phyloP scores from a whole-genome alignment of 2,113 vertebrate genomes.

The Mugil cephalus region DNA sequence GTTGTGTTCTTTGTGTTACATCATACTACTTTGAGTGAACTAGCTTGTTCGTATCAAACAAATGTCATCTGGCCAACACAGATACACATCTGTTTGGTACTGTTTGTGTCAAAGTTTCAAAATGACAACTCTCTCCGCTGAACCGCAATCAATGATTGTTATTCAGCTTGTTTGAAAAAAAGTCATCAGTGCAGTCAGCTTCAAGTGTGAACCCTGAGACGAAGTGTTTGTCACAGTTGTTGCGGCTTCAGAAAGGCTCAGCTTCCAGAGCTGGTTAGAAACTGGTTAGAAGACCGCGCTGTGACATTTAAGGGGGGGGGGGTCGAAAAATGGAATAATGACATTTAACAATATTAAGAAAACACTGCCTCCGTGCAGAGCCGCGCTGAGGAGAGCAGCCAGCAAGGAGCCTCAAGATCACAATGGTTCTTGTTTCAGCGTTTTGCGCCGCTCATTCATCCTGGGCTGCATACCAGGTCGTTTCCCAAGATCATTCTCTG shows the following conservation, averaged over 20 bases:
- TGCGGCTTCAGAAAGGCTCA: not conserved
- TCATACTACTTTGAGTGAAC: too few species aligned
- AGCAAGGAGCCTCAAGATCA: conserved; percentile 40
- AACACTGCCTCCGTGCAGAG: not conserved
- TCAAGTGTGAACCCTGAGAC: not conserved
- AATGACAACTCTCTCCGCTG: not conserved
- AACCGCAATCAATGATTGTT: not conserved
- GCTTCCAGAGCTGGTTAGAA: not conserved
- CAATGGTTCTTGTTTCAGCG: conserved; percentile 64
- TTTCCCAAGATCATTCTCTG: conserved; percentile 71
- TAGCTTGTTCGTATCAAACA: too few species aligned
- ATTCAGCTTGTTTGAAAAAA: not conserved
- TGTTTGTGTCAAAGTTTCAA: not conserved
- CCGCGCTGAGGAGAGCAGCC: conserved; percentile 20
- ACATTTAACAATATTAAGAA: not conserved
- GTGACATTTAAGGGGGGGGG: too few species aligned
- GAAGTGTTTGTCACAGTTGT: too few species aligned
- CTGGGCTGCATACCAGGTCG: conserved; percentile 55
- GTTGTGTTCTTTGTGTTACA: too few species aligned
- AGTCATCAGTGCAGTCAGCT: not conserved
- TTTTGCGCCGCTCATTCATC: conserved; percentile 58
- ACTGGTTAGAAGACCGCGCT: not conserved
- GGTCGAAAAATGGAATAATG: not conserved
- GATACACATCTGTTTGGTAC: too few species aligned
- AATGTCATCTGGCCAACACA: too few species aligned